Conservation (phyloP, 2,888 invertebrate species). For the Bruchidius siliquastri region DNA sequence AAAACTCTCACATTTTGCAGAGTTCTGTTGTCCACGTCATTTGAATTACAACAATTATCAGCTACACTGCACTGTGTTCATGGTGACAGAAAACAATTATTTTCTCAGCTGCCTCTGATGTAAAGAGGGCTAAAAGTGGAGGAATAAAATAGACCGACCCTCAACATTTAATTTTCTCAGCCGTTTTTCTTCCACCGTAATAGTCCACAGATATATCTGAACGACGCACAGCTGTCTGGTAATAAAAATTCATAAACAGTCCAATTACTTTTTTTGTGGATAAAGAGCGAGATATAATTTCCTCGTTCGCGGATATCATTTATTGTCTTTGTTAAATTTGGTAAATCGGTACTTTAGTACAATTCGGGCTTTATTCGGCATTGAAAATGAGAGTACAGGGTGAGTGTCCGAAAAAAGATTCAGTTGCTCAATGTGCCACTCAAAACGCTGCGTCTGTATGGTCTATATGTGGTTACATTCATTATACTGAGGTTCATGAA, state of each 20-base stretch:
- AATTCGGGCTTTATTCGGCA: not conserved
- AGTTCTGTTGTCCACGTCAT: no score
- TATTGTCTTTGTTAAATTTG: not conserved
- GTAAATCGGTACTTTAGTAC: not conserved
- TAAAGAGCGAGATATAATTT: not conserved
- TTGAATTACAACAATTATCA: no score
- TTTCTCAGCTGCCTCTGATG: not conserved
- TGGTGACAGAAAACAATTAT: not conserved
- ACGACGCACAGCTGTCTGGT: not conserved
- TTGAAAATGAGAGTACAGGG: no score
- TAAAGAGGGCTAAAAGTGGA: not conserved
- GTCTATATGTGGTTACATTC: no score
- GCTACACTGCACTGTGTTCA: not conserved
- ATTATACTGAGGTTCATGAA: no score
- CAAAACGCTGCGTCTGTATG: no score
- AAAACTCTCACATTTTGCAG: no score
- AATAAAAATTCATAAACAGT: not conserved
- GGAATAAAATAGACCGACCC: not conserved
- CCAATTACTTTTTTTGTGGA: not conserved
- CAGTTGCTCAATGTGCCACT: no score
- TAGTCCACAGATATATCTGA: not conserved
- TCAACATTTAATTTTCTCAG: not conserved
- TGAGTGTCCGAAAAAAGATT: no score
- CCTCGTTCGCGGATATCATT: not conserved
- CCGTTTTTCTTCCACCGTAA: not conserved